Evolutionary conservation across 1,140 invertebrate species (phyloP), one percentile per base, ranked within the genome.

Genomic region (Drosophila kanapiae): DNA sequence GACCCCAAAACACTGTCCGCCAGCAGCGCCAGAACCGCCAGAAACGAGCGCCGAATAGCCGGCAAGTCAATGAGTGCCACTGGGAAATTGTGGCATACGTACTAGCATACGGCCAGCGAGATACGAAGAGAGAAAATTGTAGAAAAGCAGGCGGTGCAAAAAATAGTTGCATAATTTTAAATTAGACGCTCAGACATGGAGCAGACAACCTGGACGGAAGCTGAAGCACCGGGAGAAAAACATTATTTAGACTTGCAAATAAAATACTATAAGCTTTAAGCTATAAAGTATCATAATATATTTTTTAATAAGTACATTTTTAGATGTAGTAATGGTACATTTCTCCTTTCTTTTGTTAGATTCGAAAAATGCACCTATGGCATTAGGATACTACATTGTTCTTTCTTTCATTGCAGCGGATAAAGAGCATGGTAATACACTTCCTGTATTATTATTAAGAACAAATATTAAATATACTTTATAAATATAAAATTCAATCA

Each of bases 111-210:
- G 56, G 65, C 56, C 47, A 60, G 75, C 8, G 45, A n/a, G 38
- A 53, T 14, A 27, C 7, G 10, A 13, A 13, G 37, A 35, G 27
- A 27, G 33, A 83, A 59, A 48, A 48, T 62, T 14, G 35, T 51
- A 43, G 31, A 64, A 67, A 45, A 61, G 37, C 37, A 33, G 29
- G 43, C 48, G 49, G 29, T 40, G 58, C 53, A 62, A 72, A 57
- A 64, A 38, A 49, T 45, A 75, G 77, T 88, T 87, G 84, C 84
- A 90, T 87, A 88, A 87, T 87, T 87, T 87, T 78, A 87, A 87
- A 87, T 87, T 87, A 87, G 80, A 87, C 59, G 65, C 80, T 84
- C 84, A 87, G 84, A 87, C 84, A 88, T 62, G 72, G 33, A 78
- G 64, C 84, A 88, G 84, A 87, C 84, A 23, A 60, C 76, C 65